phyloP scores from a whole-genome alignment of 1,140 invertebrate species.

The Drosophila pseudoobscura region DNA sequence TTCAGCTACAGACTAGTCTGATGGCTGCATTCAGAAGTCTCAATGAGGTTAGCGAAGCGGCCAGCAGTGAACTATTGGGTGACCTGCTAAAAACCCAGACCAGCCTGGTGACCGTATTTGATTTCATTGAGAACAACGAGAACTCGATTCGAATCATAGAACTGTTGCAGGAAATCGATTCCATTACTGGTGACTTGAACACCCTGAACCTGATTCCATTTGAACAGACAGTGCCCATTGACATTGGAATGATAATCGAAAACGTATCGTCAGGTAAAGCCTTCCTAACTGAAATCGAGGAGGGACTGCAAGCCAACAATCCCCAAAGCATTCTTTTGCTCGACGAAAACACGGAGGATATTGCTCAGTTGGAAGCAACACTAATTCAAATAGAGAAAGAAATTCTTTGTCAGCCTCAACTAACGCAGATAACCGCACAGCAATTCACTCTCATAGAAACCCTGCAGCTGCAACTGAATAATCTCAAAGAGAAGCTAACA shows the following conservation, averaged over 20 bases:
- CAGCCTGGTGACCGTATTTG: conserved; percentile 64
- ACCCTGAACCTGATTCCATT: conserved; percentile 16
- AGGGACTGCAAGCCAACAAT: conserved; percentile 58
- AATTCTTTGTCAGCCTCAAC: conserved; percentile 54
- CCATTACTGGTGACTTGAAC: conserved; percentile 61
- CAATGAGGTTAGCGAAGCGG: conserved; percentile 66
- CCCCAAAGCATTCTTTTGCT: conserved; percentile 49
- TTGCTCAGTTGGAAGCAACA: conserved; percentile 54
- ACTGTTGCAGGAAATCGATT: conserved; percentile 73
- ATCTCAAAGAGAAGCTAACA: conserved; percentile 48
- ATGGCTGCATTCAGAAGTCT: conserved; percentile 70
- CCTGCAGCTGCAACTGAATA: conserved; percentile 54
- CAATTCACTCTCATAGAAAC: conserved; percentile 55
- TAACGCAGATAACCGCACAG: conserved; percentile 46
- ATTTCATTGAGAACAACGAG: conserved; percentile 78
- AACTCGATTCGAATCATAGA: conserved; percentile 67
- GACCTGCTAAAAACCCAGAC: conserved; percentile 59
- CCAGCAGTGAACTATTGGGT: conserved; percentile 30
- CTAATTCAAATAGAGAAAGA: conserved; percentile 66
- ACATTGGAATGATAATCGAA: conserved; percentile 56
- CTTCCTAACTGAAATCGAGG: conserved; percentile 61
- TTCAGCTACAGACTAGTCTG: conserved; percentile 67
- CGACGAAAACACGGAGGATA: conserved; percentile 53
- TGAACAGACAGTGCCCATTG: conserved; percentile 29
- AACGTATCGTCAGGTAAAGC: conserved; percentile 65